Base-by-base conservation (phyloP, 2,113 vertebrate species). In the Pollachius pollachius region DNA sequence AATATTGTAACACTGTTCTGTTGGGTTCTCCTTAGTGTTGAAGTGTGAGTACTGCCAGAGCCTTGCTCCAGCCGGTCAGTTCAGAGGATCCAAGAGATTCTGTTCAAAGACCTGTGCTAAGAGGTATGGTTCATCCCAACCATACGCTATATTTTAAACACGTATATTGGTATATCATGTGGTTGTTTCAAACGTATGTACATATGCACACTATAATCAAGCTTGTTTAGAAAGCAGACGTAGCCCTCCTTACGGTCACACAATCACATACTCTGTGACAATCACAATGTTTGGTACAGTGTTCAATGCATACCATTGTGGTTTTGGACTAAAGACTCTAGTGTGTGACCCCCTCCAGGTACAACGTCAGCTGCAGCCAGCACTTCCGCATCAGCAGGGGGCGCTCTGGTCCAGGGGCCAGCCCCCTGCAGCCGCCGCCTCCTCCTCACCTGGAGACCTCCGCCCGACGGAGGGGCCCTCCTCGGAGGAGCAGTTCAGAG, bases 21-120 rank as follows among this genome's bases (percentile, higher is more conserved):
- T 8, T 19, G 17, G 71, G 16, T 66, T 4, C 16, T 79, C 58
- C 56, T 74, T 88, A 89, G 92, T 97, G 81, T 84, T 98, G 68
- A 98, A 98, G 81, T 99, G 97, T 52, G 97, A 99, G 79, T 99
- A 97, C 87, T 99, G 97, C 81, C 94, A 93, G 68, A 96, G 94
- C 72, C 94, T 96, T 0, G 96, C 96, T 15, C 95, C 96, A 5
- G 95, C 95, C 68, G 93, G 85, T 68, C 95, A 97, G 83, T 99
- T 99, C 74, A 94, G 94, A 48, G 95, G 97, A 69, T 97, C 97
- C 52, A 99, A 98, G 90, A 93, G 97, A 68, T 99, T 99, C 86
- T 99, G 97, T 82, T 96, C 97, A 68, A 95, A 98, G 88, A 95
- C 96, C 6, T 99, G 97, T 56, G 96, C 97, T 48, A 99, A 99